These are phyloP conservation scores for Hoplostethus atlanticus DNA, from an alignment of 2,797 vertebrate genomes.

Conservation along the genomic window DNA sequence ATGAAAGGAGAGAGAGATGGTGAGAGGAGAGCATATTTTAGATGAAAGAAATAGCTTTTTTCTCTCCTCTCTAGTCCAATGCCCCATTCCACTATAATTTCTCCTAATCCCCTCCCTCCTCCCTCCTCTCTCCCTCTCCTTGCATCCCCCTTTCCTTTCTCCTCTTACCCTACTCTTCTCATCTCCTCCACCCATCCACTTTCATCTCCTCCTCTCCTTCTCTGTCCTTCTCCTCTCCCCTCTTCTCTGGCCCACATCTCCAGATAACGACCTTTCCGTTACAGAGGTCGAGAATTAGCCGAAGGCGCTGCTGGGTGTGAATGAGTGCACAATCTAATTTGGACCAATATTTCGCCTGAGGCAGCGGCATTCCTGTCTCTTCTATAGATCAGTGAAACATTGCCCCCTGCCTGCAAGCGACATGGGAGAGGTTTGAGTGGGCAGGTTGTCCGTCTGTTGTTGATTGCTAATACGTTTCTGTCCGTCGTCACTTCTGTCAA, in stretches of 20 bases:
- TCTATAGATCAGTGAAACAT: conserved; percentile 66
- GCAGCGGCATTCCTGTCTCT: conserved; percentile 47
- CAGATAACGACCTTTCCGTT: conserved; percentile 57
- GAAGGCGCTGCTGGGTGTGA: conserved; percentile 51
- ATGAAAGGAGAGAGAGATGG: conserved; percentile 41
- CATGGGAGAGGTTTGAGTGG: conserved; percentile 35
- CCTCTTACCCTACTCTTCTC: neutral
- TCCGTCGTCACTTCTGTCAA: conserved; percentile 37
- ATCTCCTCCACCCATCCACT: neutral
- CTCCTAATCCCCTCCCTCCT: conserved; percentile 15
- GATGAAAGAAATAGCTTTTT: conserved; percentile 34
- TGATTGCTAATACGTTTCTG: conserved; percentile 39
- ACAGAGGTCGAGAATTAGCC: conserved; percentile 64
- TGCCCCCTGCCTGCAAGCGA: conserved; percentile 48
- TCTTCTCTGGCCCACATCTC: conserved; percentile 15
- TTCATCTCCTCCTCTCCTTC: neutral
- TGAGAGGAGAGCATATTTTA: conserved; percentile 33
- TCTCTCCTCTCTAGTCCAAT: conserved; percentile 29
- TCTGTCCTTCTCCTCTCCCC: conserved; percentile 9
- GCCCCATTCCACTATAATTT: conserved; percentile 22
- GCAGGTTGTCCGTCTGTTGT: conserved; percentile 44
- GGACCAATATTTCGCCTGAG: conserved; percentile 58
- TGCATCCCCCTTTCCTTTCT: conserved; percentile 4
- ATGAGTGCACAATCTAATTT: conserved; percentile 68
- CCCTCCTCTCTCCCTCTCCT: neutral